A percentile compares a stretch with the other conserved stretches of the same genome.
These are phyloP conservation scores for Actenoides lindsayi DNA, from an alignment of 2,113 vertebrate genomes.

Conservation along the genomic window DNA sequence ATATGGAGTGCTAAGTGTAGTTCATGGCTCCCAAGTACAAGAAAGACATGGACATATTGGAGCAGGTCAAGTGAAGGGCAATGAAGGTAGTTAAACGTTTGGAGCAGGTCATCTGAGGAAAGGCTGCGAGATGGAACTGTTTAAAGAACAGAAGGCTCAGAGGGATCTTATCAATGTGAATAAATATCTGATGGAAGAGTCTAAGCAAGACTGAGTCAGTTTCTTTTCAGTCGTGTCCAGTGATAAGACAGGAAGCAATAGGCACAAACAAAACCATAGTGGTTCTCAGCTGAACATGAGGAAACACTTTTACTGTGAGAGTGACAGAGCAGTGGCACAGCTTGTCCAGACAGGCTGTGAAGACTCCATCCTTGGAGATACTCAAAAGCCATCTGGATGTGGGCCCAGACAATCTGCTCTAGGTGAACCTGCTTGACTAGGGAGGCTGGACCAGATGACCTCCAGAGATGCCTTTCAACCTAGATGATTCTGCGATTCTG, in stretches of 20 bases:
- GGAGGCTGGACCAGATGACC: background rate
- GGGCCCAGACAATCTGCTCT: background rate
- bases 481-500: background rate
- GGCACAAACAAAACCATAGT: background rate
- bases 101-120: background rate
- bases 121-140: background rate
- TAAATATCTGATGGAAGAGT: background rate
- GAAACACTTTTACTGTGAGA: background rate
- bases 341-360: background rate
- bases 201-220: background rate
- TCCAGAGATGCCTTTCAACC: background rate
- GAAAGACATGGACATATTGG: background rate
- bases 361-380: background rate
- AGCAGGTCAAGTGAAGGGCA: background rate
- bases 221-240: background rate
- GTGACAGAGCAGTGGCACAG: background rate
- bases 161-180: background rate
- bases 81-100: background rate
- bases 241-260: background rate
- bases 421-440: background rate
- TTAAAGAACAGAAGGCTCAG: background rate
- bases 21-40: background rate
- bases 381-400: background rate
- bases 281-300: background rate
- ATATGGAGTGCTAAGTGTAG: background rate